Evolutionary conservation across 2,113 vertebrate species (phyloP), one percentile per base, ranked within the genome.

Genomic region (Thymallus thymallus): DNA sequence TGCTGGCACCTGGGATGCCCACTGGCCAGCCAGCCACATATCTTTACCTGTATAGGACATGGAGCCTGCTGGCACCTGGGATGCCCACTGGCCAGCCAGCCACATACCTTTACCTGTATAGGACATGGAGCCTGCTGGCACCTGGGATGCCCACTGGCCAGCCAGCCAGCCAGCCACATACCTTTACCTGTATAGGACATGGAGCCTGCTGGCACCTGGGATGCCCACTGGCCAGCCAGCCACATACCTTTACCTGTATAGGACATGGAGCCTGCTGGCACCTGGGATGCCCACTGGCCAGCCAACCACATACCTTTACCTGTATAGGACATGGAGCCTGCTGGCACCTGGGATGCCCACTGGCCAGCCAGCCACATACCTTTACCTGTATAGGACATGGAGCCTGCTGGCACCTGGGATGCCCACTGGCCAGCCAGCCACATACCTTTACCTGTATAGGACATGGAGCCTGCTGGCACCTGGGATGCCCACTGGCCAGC

Each of bases 341-440:
- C 87, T 93, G 92, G 90, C 89, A 90, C 88, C 81, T 87, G 86
- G 82, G 85, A 89, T 90, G 89, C 90, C 35, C 91, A 88, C 86
- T 88, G 90, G 90, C 91, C 72, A 84, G 29, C 7, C 10, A 41
- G n/a, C n/a, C n/a, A n/a, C n/a, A n/a, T n/a, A n/a, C n/a, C n/a
- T n/a, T n/a, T n/a, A n/a, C n/a, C n/a, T n/a, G n/a, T n/a, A n/a
- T 85, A 90, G 89, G 88, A 89, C 86, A 89, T 85, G 84, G 84
- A 84, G 89, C 90, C 87, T 80, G 87, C 87, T 93, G 92, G 90
- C 89, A 90, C 88, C 81, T 87, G 86, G 82, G 85, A 89, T 90
- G 89, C 90, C 35, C 91, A 88, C 86, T 88, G 90, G 90, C 91
- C 72, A 84, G 29, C 7, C 10, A 41, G n/a, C n/a, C n/a, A n/a